phyloP scores from a whole-genome alignment of 2,113 vertebrate species.

The Chaetops frenatus region DNA sequence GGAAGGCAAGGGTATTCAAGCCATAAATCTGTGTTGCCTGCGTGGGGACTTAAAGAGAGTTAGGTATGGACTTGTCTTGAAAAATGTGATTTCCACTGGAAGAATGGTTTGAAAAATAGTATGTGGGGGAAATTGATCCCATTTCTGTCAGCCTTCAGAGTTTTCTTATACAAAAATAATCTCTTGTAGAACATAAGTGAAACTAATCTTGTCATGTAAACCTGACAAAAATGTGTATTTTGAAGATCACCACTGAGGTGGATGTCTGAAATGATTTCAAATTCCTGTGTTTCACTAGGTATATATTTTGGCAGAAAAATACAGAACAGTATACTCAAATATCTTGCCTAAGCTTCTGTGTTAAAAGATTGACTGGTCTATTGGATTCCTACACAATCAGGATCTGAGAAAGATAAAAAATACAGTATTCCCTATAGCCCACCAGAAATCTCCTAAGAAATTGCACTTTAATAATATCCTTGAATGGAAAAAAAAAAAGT shows the following conservation, averaged over 20 bases:
- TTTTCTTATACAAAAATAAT: neutral
- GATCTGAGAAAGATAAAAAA: neutral
- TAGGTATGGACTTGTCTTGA: neutral
- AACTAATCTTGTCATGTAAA: neutral
- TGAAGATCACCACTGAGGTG: neutral
- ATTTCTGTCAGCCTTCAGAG: neutral
- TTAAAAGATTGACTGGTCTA: neutral
- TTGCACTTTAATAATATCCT: neutral
- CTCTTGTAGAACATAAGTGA: neutral
- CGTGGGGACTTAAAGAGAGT: neutral
- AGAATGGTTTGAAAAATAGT: neutral
- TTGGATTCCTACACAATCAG: neutral
- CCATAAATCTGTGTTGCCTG: neutral
- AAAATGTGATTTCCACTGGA: neutral
- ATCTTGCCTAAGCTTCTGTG: neutral
- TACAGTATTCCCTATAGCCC: neutral
- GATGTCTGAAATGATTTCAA: neutral
- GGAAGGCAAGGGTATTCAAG: neutral
- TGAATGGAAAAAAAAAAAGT: neutral
- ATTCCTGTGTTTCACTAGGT: neutral
- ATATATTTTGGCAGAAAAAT: neutral
- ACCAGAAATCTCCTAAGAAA: neutral
- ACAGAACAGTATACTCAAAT: neutral
- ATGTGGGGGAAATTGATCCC: neutral
- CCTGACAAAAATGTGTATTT: neutral